phyloP scores from a whole-genome alignment of 1,140 invertebrate genomes.

The Sarcophaga peregrina region DNA sequence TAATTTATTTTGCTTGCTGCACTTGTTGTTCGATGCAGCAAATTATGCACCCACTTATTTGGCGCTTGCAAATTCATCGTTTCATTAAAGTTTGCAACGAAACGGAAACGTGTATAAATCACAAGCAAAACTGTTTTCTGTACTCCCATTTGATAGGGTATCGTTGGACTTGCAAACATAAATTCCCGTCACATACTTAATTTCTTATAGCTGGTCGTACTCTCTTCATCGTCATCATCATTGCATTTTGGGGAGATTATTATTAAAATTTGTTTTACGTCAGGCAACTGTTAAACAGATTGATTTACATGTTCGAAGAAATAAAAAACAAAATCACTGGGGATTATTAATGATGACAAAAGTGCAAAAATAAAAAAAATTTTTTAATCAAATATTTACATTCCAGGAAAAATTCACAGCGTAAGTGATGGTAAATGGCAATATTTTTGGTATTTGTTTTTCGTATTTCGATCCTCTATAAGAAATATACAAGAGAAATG shows the following conservation, averaged over 20 bases:
- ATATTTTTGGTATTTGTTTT: no score
- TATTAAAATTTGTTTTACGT: constrained; percentile 38
- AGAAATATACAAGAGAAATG: no score
- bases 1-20: constrained; percentile 2
- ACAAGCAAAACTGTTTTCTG: not conserved
- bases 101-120: constrained; percentile 37
- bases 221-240: not conserved
- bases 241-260: not conserved
- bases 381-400: not conserved
- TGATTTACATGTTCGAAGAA: constrained; percentile 32
- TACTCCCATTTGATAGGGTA: not conserved
- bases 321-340: not conserved
- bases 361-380: not conserved
- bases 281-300: constrained; percentile 31
- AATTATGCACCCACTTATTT: constrained; percentile 41
- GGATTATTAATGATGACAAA: constrained; percentile 16
- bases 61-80: constrained; percentile 40
- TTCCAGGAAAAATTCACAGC: not conserved
- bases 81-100: constrained; percentile 37
- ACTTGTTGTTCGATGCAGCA: not conserved
- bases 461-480: no score
- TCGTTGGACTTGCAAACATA: constrained; percentile 29
- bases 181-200: constrained; percentile 26
- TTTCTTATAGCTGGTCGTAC: not conserved
- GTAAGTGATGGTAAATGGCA: no score